Conservation (phyloP, 2,113 vertebrate species). For the Lepus europaeus region DNA sequence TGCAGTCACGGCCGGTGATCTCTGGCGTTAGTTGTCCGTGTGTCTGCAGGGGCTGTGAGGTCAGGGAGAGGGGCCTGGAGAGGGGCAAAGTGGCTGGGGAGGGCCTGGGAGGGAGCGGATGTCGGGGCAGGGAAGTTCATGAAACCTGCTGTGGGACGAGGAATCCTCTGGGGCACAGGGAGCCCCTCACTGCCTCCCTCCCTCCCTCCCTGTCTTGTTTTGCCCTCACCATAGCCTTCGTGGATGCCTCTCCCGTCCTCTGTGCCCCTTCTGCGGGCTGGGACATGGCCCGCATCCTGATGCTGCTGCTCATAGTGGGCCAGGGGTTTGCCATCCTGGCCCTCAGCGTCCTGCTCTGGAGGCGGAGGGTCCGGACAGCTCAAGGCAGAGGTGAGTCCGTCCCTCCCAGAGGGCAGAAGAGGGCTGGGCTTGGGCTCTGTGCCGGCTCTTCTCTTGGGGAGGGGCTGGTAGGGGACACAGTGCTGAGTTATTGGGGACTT, state of each 20-base stretch:
- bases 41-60: neutral
- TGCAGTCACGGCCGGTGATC: neutral
- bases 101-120: no score
- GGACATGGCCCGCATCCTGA: slow-evolving; percentile 65
- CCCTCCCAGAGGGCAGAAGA: neutral
- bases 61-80: neutral
- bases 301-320: slow-evolving; percentile 35
- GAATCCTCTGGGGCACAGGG: neutral
- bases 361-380: neutral
- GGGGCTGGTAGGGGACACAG: neutral
- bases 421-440: neutral
- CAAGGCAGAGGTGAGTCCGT: slow-evolving; percentile 58
- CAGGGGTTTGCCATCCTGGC: slow-evolving; percentile 57
- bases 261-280: slow-evolving; percentile 9
- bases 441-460: neutral
- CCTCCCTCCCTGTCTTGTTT: neutral
- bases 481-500: neutral
- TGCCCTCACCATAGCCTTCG: neutral
- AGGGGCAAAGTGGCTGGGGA: neutral
- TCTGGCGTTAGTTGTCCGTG: neutral
- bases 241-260: neutral
- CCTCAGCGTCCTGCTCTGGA: slow-evolving; percentile 71
- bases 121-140: neutral
- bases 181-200: neutral
- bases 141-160: neutral